phyloP scores from a whole-genome alignment of 2,888 invertebrate genomes.

The Podabrus alpinus region DNA sequence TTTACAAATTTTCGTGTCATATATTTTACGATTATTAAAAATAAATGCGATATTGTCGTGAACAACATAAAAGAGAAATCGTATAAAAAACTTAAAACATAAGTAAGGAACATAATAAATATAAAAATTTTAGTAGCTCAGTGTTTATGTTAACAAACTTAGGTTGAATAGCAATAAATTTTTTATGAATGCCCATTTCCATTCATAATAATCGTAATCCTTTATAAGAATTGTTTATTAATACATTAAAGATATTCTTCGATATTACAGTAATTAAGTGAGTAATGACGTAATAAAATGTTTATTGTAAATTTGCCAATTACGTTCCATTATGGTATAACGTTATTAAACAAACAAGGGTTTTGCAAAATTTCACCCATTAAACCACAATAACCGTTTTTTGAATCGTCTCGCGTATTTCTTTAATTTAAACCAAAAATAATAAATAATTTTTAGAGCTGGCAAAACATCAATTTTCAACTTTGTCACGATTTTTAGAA shows the following conservation, averaged over 20 bases:
- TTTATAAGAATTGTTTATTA: neutral
- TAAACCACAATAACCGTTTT: neutral
- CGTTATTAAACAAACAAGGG: neutral
- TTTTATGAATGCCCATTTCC: conserved; percentile 9
- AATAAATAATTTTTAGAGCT: conserved; percentile 37
- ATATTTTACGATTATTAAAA: conserved; percentile 15
- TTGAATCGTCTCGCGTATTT: neutral
- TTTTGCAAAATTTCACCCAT: neutral
- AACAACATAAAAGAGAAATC: neutral
- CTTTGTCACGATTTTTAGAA: conserved; percentile 41
- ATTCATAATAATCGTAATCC: conserved; percentile 23
- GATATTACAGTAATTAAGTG: neutral
- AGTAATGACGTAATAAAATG: neutral
- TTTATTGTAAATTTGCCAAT: conserved; percentile 2
- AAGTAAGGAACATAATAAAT: conserved; percentile 33
- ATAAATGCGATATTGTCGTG: conserved; percentile 5
- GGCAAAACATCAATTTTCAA: conserved; percentile 51
- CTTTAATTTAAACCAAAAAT: neutral
- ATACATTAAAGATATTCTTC: neutral
- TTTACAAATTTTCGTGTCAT: conserved; percentile 4
- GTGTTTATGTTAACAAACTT: conserved; percentile 23
- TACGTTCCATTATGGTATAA: neutral
- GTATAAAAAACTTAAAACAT: conserved; percentile 28
- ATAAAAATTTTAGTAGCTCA: conserved; percentile 33
- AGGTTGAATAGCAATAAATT: conserved; percentile 20